phyloP scores from a whole-genome alignment of 2,888 invertebrate species.

The Clunio marinus region DNA sequence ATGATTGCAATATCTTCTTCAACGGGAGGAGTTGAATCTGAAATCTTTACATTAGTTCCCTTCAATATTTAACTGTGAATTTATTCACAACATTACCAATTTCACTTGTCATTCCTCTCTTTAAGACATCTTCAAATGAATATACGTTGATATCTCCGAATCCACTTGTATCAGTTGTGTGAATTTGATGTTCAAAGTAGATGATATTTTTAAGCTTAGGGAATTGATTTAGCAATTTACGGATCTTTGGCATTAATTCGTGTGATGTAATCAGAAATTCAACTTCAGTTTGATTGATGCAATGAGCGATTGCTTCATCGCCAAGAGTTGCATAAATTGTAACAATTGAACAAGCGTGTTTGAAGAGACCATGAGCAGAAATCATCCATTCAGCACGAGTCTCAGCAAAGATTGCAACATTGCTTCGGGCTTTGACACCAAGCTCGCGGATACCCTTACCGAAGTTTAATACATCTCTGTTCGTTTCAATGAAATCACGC shows the following conservation, averaged over 20 bases:
- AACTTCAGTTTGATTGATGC: conserved; percentile 95
- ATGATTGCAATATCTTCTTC: conserved; percentile 85
- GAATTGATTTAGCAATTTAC: conserved; percentile 65
- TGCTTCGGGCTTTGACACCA: conserved; percentile 67
- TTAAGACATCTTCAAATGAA: conserved; percentile 68
- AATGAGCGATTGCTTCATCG: conserved; percentile 93
- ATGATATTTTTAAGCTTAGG: conserved; percentile 74
- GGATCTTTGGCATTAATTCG: conserved; percentile 87
- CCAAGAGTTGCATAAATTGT: conserved; percentile 97
- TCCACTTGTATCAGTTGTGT: conserved; percentile 63
- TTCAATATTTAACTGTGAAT: too few species aligned
- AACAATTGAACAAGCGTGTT: conserved; percentile 89
- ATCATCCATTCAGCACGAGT: conserved; percentile 98
- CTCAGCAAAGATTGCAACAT: conserved; percentile 93
- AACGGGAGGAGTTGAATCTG: conserved; percentile 62
- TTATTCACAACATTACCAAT: conserved; percentile 50
- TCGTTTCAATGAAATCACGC: conserved; percentile 73
- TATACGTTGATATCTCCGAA: conserved; percentile 67
- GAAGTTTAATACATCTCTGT: conserved; percentile 70
- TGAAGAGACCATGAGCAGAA: conserved; percentile 93
- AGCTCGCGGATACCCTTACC: conserved; percentile 79
- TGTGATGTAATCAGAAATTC: conserved; percentile 88
- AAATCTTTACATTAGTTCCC: too few species aligned
- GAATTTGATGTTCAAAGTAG: conserved; percentile 84
- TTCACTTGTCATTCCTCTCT: conserved; percentile 55